phyloP scores from a whole-genome alignment of 2,888 invertebrate genomes.

The Dryococelus australis region DNA sequence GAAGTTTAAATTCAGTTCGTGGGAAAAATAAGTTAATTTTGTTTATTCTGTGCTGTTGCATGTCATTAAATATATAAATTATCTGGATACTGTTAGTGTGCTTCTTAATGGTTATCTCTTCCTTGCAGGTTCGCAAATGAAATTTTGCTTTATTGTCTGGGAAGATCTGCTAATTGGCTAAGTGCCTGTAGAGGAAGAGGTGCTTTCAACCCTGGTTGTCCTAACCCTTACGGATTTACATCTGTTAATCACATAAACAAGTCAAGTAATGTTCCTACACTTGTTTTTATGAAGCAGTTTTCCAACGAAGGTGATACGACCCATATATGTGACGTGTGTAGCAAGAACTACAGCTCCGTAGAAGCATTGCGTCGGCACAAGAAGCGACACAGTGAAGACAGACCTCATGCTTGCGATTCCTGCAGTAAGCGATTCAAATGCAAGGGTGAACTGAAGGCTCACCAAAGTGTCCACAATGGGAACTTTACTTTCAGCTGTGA shows the following conservation, averaged over 20 bases:
- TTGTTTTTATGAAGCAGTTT: not conserved
- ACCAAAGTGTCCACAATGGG: conserved; percentile 54
- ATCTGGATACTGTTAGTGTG: not conserved
- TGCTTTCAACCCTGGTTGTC: not conserved
- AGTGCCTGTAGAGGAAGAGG: not conserved
- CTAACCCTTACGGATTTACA: not conserved
- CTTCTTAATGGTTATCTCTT: conserved; percentile 34
- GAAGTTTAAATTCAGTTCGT: too few species aligned
- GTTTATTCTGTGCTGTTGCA: not conserved
- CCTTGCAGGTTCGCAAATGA: conserved; percentile 42
- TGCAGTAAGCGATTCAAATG: conserved; percentile 52
- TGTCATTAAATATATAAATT: not conserved
- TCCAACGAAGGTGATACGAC: not conserved
- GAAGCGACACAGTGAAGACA: conserved; percentile 31
- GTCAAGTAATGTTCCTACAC: not conserved
- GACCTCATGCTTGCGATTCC: conserved; percentile 49
- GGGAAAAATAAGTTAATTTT: too few species aligned
- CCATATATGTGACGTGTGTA: conserved; percentile 26
- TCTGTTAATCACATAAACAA: not conserved
- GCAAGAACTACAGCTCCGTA: conserved; percentile 24
- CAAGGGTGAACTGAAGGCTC: conserved; percentile 46
- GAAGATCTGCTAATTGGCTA: conserved; percentile 31
- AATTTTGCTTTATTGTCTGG: conserved; percentile 35
- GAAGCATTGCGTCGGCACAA: conserved; percentile 47
- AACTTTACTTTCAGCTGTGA: conserved; percentile 52